Evolutionary conservation across 2,113 vertebrate species (phyloP).

Genomic region (Melierax canorus): DNA sequence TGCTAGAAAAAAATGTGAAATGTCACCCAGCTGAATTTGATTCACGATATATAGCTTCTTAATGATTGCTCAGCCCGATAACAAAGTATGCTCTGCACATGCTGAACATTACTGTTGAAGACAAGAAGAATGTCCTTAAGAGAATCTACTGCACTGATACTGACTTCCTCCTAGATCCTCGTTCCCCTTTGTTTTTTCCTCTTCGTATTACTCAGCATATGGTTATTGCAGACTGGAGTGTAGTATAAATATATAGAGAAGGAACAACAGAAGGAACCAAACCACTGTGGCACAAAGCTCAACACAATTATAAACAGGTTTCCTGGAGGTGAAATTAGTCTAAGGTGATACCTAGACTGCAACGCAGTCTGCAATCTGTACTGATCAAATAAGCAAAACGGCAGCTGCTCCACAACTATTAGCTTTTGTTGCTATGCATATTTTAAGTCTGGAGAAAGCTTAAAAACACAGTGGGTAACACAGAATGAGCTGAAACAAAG

Average conservation of each 20-base stretch:
- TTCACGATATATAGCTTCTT: not conserved
- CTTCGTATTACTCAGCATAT: not conserved
- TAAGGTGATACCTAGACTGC: not conserved
- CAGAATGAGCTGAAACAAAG: not conserved
- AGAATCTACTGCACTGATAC: not conserved
- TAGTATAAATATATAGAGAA: not conserved
- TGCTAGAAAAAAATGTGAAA: not conserved
- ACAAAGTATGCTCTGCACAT: not conserved
- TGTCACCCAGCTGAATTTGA: not conserved
- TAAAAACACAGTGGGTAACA: not conserved
- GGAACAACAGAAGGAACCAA: not conserved
- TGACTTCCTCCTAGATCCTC: not conserved
- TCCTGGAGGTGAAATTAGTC: not conserved
- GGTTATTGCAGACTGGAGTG: not conserved
- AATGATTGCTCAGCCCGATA: not conserved
- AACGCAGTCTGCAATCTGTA: not conserved
- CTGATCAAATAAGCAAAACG: not conserved
- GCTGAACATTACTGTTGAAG: not conserved
- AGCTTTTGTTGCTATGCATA: not conserved
- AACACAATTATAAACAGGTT: not conserved
- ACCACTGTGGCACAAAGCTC: not conserved
- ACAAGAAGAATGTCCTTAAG: not conserved
- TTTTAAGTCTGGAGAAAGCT: not conserved
- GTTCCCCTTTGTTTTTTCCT: not conserved
- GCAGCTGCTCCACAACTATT: not conserved